Conservation (phyloP, 2,113 vertebrate genomes). For the Delphinus delphis region DNA sequence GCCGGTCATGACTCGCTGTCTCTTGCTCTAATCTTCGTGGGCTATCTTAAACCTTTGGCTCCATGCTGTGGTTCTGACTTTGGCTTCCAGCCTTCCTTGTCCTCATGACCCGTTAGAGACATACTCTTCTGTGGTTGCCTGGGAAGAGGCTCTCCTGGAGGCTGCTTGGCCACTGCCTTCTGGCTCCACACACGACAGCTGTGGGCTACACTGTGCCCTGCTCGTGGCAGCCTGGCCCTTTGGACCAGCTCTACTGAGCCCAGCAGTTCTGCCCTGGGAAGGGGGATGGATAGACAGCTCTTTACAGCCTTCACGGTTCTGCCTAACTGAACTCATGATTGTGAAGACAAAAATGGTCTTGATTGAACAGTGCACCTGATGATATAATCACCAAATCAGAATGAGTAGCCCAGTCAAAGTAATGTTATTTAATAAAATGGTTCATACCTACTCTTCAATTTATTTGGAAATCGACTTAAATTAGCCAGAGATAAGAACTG, state of each 20-base stretch:
- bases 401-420: background rate
- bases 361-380: constrained; percentile 1
- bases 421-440: constrained; percentile 34
- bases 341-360: constrained; percentile 15
- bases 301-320: background rate
- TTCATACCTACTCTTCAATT: constrained; percentile 2
- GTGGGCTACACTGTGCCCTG: background rate
- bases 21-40: constrained; percentile 5
- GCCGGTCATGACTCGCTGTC: background rate
- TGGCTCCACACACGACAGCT: background rate
- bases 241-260: background rate
- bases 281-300: background rate
- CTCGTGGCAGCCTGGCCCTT: background rate
- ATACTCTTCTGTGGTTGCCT: background rate
- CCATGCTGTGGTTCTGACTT: background rate
- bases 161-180: background rate
- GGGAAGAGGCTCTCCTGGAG: background rate
- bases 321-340: constrained; percentile 21
- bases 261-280: background rate
- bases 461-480: constrained; percentile 47
- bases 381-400: constrained; percentile 40
- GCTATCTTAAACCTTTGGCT: constrained; percentile 38
- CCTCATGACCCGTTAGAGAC: background rate
- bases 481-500: background rate
- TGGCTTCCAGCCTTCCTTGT: background rate